Base-by-base conservation (phyloP, 2,888 invertebrate genomes). In the Troides oblongomaculatus region DNA sequence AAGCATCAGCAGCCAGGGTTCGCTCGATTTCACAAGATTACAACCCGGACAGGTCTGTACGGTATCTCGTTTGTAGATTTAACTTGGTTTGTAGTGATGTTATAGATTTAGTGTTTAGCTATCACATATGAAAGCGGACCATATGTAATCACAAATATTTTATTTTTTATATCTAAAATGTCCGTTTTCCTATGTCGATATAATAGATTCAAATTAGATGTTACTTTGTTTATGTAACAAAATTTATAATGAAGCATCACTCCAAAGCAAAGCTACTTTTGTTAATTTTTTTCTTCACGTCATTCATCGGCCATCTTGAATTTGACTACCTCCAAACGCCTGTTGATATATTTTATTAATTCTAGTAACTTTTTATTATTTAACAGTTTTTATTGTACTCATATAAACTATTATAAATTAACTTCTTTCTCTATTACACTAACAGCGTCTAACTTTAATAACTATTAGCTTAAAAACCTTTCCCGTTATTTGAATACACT, bases 1-100 rank as follows among this genome's bases (percentile, higher is more conserved):
- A 70, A 94, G 90, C 89, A 94, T 89, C 87, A 94, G 87, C 79
- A 92, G 83, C 81, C 92, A 92, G 75, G 91, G 91, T 0, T 92
- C 92, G 0, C 73, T 92, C 75, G 92, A 92, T 81, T 92, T 91
- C 78, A 88, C 89, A 46, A 85, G 92, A 75, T 79, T 90, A 85
- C 89, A 88, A 66, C 87, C 90, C 0, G 90, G 90, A 72, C 92
- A 93, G 93, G 93, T 93, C 89, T 80, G 90, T 87, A 79, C 74
- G 71, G 70, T 67, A 72, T 72, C 71, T 43, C 50, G 60, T 25
- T 61, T 60, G 62, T 72, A 66, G 23, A 74, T 75, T 25, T 30
- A 43, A 72, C 78, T 77, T 79, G 82, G 81, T 86, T 87, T 85
- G 86, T 90, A 87, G 90, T 88, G 87, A 90, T 90, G 89, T 90